Conservation (phyloP, 2,888 invertebrate species). For the Embidobia sp. region DNA sequence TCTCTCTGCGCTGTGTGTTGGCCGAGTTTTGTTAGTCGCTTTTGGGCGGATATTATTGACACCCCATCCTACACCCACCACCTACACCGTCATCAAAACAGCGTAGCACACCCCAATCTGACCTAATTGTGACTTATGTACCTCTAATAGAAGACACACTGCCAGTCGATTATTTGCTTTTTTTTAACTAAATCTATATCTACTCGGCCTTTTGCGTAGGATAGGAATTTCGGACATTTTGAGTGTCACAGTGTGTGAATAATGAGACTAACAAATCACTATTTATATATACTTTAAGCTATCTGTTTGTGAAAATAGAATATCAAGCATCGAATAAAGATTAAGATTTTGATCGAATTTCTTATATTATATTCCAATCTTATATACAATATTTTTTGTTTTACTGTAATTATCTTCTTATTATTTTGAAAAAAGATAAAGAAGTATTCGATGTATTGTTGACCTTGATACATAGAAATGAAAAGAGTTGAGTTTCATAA, state of each 20-base stretch:
- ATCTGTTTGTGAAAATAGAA: conserved; percentile 6
- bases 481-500: too few species aligned
- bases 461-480: too few species aligned
- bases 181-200: conserved; percentile 51
- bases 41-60: conserved; percentile 61
- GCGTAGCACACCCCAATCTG: conserved; percentile 75
- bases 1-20: conserved; percentile 26
- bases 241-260: conserved; percentile 26
- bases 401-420: too few species aligned
- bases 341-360: too few species aligned
- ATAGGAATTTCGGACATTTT: conserved; percentile 22
- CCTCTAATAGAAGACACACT: conserved; percentile 75
- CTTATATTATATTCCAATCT: too few species aligned
- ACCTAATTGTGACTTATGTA: conserved; percentile 81
- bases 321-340: too few species aligned
- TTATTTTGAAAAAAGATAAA: too few species aligned
- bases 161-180: conserved; percentile 54
- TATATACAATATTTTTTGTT: too few species aligned
- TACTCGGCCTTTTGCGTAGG: conserved; percentile 38
- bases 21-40: conserved; percentile 11
- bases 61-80: conserved; percentile 66
- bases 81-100: conserved; percentile 71
- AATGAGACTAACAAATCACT: conserved; percentile 33
- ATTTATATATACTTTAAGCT: conserved; percentile 1
- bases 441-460: too few species aligned